Conservation (phyloP, 2,113 vertebrate genomes). For the Zeus faber region DNA sequence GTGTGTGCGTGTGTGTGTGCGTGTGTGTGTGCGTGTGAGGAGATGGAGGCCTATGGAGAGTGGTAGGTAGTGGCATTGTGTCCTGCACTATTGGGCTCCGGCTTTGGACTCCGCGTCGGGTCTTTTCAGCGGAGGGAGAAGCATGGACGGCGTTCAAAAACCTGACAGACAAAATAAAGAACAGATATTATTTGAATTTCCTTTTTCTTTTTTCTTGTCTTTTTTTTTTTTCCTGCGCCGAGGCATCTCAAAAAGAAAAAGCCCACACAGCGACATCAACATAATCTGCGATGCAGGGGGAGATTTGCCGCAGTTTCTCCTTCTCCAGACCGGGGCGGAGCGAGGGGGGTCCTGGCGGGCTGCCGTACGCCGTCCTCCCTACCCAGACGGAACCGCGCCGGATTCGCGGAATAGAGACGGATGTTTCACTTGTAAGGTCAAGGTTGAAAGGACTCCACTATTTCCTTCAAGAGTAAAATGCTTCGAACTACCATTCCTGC, state of each 20-base stretch:
- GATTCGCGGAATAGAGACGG: too few species aligned
- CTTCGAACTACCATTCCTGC: too few species aligned
- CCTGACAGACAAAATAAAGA: neutral
- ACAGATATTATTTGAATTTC: too few species aligned
- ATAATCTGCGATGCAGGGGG: slow-evolving; percentile 3
- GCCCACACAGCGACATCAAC: slow-evolving; percentile 16
- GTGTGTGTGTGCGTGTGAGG: neutral
- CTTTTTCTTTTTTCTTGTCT: too few species aligned
- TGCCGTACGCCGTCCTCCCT: too few species aligned
- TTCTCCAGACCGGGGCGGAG: neutral
- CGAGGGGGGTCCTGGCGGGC: neutral
- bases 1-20: neutral
- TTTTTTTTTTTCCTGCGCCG: neutral
- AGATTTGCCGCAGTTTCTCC: neutral
- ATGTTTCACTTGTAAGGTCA: too few species aligned
- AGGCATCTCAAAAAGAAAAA: slow-evolving; percentile 14
- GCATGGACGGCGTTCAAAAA: neutral
- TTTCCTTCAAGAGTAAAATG: too few species aligned
- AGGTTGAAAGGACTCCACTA: too few species aligned
- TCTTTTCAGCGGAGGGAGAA: neutral
- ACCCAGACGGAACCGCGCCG: too few species aligned
- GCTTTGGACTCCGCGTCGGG: neutral
- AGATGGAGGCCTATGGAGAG: neutral
- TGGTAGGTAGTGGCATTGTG: neutral
- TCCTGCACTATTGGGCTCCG: neutral